Percentiles rank a stretch among this genome's conserved stretches.
Conservation (phyloP, 2,113 vertebrate genomes). For the Sinocyclocheilus grahami region DNA sequence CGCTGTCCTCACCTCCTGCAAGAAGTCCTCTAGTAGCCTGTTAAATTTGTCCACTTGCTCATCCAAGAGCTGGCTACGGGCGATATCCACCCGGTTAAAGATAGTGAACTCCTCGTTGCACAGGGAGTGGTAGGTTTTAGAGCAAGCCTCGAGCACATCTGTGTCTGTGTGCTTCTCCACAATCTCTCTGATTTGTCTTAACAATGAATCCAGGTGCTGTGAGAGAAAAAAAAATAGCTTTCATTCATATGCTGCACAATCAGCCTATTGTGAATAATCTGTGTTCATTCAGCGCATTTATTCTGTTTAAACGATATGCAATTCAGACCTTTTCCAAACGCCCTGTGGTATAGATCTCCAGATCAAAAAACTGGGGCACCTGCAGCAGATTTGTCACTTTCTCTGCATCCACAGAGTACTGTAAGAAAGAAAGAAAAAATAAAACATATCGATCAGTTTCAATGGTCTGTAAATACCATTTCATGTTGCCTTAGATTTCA, state of each 20-base stretch:
- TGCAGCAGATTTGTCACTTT: slow-evolving; percentile 97
- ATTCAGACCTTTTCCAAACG: slow-evolving; percentile 92
- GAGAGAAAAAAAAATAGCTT: slow-evolving; percentile 30
- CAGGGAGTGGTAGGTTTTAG: slow-evolving; percentile 96
- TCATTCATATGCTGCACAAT: background rate
- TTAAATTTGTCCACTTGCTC: slow-evolving; percentile 98
- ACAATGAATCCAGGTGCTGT: slow-evolving; percentile 95
- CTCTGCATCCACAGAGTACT: slow-evolving; percentile 96
- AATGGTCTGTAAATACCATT: background rate
- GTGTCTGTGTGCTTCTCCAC: slow-evolving; percentile 99
- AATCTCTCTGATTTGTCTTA: slow-evolving; percentile 95
- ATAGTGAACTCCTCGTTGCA: slow-evolving; percentile 99
- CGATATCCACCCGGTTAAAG: slow-evolving; percentile 97
- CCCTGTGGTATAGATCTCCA: slow-evolving; percentile 98
- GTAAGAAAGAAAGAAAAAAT: slow-evolving; percentile 24
- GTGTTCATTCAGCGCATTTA: background rate
- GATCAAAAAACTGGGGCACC: slow-evolving; percentile 95
- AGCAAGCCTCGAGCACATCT: slow-evolving; percentile 97
- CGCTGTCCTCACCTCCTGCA: slow-evolving; percentile 88
- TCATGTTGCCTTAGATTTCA: background rate
- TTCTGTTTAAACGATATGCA: background rate
- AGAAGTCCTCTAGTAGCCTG: slow-evolving; percentile 95
- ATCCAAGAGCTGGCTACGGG: slow-evolving; percentile 96
- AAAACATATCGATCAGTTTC: background rate
- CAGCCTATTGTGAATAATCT: background rate